Percentiles rank a stretch among this genome's conserved stretches.
Conservation (phyloP, 2,888 invertebrate species). For the Andrena hattorfiana region DNA sequence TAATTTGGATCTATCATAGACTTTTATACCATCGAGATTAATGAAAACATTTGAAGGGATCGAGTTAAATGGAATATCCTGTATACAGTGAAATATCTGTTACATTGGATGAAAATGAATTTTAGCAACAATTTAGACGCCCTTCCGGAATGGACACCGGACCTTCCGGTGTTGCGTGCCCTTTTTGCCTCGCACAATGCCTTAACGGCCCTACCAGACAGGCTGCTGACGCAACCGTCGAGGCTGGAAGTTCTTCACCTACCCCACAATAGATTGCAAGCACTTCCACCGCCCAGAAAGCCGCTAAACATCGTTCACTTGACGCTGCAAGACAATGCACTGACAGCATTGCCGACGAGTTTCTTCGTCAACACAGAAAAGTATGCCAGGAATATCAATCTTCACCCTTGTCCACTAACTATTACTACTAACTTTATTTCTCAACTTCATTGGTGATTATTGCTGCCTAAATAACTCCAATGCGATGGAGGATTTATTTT, state of each 20-base stretch:
- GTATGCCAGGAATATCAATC: conserved; percentile 84
- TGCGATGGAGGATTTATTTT: too few relatives aligned
- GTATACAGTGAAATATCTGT: background rate
- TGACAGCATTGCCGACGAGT: conserved; percentile 91
- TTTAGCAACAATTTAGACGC: conserved; percentile 89
- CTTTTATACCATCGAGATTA: too few relatives aligned
- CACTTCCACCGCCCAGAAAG: conserved; percentile 90
- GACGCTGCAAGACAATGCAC: conserved; percentile 92
- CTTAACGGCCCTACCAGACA: conserved; percentile 89
- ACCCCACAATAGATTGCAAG: conserved; percentile 91
- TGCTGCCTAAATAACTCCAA: too few relatives aligned
- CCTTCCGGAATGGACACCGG: conserved; percentile 92
- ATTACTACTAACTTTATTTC: background rate
- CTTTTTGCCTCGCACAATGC: conserved; percentile 92
- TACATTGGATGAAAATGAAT: background rate
- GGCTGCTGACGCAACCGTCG: conserved; percentile 91
- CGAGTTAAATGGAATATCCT: too few relatives aligned
- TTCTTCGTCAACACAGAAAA: conserved; percentile 88
- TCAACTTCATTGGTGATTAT: background rate
- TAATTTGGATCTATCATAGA: too few relatives aligned
- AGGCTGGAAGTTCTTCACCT: conserved; percentile 91
- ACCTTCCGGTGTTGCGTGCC: conserved; percentile 90
- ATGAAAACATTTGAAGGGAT: too few relatives aligned
- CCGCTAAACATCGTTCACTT: conserved; percentile 89
- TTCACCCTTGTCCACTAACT: background rate